Conservation (phyloP, 2,113 vertebrate genomes). For the Acrocephalus kingi region DNA sequence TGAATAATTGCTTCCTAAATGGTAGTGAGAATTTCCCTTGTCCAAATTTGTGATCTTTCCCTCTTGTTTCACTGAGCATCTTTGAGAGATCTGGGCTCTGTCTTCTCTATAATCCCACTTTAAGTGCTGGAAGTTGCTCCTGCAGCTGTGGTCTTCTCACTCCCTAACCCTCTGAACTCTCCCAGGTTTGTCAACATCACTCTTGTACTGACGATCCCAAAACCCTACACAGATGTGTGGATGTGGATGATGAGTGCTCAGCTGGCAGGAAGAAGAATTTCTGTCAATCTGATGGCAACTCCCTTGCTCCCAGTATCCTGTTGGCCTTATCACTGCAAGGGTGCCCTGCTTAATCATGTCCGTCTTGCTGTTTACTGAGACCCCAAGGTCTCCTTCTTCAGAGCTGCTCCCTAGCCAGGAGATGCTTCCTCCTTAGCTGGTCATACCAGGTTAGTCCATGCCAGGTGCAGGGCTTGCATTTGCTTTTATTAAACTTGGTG, state of each 20-base stretch:
- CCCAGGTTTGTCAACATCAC: background rate
- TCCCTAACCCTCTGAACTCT: background rate
- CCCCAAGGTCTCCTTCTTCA: background rate
- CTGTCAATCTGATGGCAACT: background rate
- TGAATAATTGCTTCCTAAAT: background rate
- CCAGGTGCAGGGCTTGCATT: background rate
- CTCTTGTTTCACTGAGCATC: background rate
- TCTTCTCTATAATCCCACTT: background rate
- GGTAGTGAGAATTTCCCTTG: background rate
- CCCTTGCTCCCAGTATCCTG: background rate
- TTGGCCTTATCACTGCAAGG: background rate
- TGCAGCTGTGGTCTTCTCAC: background rate
- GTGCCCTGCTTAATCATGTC: background rate
- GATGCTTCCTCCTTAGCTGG: background rate
- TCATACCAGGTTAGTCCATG: background rate
- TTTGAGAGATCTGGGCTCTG: background rate
- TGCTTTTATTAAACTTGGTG: background rate
- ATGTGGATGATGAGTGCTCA: background rate
- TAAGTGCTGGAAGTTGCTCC: background rate
- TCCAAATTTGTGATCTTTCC: background rate
- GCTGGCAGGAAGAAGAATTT: background rate
- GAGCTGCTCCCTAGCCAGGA: background rate
- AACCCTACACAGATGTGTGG: background rate
- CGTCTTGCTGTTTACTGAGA: background rate
- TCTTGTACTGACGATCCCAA: fast-evolving